Evolutionary conservation across 2,113 vertebrate genomes (phyloP).

Genomic region (Irena cyanogastra): DNA sequence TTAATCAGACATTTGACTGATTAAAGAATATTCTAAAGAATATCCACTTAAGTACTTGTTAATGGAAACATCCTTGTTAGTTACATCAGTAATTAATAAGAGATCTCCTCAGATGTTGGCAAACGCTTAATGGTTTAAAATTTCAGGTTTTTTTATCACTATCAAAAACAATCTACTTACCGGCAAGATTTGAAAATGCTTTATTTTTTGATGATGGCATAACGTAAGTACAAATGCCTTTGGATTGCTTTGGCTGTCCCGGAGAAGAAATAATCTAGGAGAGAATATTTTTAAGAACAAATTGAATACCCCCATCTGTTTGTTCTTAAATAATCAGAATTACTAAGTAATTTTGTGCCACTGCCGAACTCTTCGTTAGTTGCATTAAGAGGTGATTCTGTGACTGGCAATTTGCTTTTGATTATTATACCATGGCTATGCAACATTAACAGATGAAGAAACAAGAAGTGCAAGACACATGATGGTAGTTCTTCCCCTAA

Average conservation of each 20-base stretch:
- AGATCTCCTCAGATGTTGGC: not conserved
- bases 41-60: not conserved
- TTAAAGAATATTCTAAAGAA: not conserved
- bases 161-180: slow-evolving; percentile 72
- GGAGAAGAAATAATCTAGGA: slow-evolving; percentile 89
- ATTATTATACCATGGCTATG: not conserved
- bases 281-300: slow-evolving; percentile 1
- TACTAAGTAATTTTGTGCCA: not conserved
- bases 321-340: not conserved
- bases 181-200: slow-evolving; percentile 97
- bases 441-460: not conserved
- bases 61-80: not conserved
- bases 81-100: not conserved
- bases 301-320: not conserved
- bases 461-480: not conserved
- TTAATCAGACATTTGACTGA: not conserved
- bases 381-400: not conserved
- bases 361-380: not conserved
- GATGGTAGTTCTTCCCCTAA: not conserved
- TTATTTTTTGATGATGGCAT: slow-evolving; percentile 99
- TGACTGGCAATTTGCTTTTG: not conserved
- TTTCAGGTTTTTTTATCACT: not conserved
- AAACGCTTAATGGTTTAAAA: not conserved
- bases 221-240: slow-evolving; percentile 97
- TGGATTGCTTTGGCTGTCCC: slow-evolving; percentile 98